These are phyloP conservation scores for Platerodrilus igneus DNA, from an alignment of 2,888 invertebrate species.

Conservation along the genomic window DNA sequence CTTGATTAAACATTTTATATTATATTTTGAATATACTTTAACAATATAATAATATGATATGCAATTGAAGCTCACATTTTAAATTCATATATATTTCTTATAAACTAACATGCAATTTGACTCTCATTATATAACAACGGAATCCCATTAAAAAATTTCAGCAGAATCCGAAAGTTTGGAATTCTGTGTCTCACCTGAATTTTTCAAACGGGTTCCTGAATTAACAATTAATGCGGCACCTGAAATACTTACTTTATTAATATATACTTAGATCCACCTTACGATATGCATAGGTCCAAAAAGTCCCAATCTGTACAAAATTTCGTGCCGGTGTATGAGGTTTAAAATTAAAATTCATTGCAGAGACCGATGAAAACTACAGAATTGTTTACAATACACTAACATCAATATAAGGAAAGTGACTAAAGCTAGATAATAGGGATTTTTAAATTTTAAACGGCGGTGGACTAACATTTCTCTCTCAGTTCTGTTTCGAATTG, in stretches of 20 bases:
- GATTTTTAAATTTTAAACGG: no score
- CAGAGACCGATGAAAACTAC: no score
- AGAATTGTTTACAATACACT: no score
- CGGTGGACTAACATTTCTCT: constrained; percentile 30
- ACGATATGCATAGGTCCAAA: constrained; percentile 41
- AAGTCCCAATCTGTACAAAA: constrained; percentile 36
- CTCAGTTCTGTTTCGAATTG: constrained; percentile 28
- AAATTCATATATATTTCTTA: constrained; percentile 14
- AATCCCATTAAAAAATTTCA: constrained; percentile 11
- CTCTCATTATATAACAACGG: constrained; percentile 9
- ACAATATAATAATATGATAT: constrained; percentile 37
- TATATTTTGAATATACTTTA: constrained; percentile 24
- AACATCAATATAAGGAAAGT: no score
- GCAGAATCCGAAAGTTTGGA: constrained; percentile 19
- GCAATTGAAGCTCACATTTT: constrained; percentile 41
- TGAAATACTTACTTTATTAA: no score
- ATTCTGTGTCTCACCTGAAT: constrained; percentile 34
- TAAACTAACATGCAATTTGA: constrained; percentile 30
- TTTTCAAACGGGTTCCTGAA: constrained; percentile 21
- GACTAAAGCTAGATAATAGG: no score
- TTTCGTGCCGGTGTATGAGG: no score
- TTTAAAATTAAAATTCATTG: no score
- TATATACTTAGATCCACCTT: constrained; percentile 37
- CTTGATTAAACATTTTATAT: constrained; percentile 12
- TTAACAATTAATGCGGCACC: constrained; percentile 43